Evolutionary conservation across 2,113 vertebrate genomes (phyloP).

Genomic region (Antechinus flavipes): DNA sequence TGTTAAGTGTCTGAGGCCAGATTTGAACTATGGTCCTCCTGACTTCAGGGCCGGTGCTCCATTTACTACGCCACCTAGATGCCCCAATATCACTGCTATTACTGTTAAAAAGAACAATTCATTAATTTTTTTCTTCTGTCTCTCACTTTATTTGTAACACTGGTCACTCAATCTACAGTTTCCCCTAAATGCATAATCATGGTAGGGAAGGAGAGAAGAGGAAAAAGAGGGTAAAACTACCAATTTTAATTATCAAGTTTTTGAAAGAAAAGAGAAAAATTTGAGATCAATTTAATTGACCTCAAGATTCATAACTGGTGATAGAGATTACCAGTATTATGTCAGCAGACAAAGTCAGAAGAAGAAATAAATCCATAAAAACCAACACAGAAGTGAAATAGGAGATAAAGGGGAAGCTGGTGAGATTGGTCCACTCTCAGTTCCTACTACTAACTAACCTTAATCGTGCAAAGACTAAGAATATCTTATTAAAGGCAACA

Average conservation of each 20-base stretch:
- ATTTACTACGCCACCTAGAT: too few species aligned
- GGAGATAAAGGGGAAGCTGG: slow-evolving; percentile 10
- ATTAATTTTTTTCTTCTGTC: neutral
- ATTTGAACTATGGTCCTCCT: too few species aligned
- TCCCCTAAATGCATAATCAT: neutral
- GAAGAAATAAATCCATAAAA: neutral
- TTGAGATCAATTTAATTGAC: neutral
- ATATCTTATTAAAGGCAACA: neutral
- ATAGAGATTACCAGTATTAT: neutral
- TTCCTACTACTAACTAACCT: neutral
- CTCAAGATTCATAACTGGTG: neutral
- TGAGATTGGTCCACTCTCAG: slow-evolving; percentile 7
- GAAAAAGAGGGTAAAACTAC: neutral
- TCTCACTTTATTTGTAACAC: neutral
- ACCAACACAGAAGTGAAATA: neutral
- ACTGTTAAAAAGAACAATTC: neutral
- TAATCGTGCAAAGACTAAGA: neutral
- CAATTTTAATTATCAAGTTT: neutral
- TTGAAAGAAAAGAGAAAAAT: neutral
- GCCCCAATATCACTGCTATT: neutral
- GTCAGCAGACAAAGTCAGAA: neutral
- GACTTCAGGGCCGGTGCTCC: too few species aligned
- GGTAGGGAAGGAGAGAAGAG: too few species aligned
- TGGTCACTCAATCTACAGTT: neutral
- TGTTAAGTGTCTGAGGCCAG: too few species aligned